These are phyloP conservation scores for Alethe castanea DNA, from an alignment of 2,113 vertebrate genomes.

Conservation along the genomic window DNA sequence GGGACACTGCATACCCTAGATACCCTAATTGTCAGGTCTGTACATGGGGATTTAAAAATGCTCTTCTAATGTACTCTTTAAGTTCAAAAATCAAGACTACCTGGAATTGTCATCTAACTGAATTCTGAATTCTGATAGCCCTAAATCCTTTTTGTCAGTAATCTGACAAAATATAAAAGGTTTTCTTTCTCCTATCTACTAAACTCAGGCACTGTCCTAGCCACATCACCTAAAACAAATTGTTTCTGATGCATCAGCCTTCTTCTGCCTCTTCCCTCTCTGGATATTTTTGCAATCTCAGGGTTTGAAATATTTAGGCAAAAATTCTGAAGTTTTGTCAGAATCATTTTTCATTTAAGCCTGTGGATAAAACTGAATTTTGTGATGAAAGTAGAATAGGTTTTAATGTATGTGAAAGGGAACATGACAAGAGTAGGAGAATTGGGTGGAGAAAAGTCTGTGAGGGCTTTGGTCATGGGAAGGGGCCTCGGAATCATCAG, in stretches of 20 bases:
- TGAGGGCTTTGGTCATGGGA: neutral
- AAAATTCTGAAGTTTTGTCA: neutral
- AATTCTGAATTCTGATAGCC: neutral
- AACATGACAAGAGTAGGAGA: neutral
- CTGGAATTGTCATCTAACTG: neutral
- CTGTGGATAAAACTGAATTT: neutral
- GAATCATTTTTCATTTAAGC: neutral
- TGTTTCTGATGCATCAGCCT: neutral
- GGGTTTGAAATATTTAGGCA: neutral
- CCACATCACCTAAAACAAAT: neutral
- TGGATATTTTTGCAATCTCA: neutral
- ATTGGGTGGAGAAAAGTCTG: neutral
- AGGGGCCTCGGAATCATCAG: accelerated
- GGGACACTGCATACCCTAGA: neutral
- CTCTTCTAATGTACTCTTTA: neutral
- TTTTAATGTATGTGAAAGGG: neutral
- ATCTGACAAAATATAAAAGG: neutral
- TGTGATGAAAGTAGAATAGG: neutral
- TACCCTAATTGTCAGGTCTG: neutral
- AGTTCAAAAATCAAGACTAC: neutral
- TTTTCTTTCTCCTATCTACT: neutral
- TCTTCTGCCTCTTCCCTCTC: neutral
- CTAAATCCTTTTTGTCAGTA: neutral
- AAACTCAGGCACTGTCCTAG: neutral
- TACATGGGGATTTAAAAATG: neutral